These are phyloP conservation scores for Vultur gryphus DNA, from an alignment of 2,797 vertebrate species.

Conservation along the genomic window DNA sequence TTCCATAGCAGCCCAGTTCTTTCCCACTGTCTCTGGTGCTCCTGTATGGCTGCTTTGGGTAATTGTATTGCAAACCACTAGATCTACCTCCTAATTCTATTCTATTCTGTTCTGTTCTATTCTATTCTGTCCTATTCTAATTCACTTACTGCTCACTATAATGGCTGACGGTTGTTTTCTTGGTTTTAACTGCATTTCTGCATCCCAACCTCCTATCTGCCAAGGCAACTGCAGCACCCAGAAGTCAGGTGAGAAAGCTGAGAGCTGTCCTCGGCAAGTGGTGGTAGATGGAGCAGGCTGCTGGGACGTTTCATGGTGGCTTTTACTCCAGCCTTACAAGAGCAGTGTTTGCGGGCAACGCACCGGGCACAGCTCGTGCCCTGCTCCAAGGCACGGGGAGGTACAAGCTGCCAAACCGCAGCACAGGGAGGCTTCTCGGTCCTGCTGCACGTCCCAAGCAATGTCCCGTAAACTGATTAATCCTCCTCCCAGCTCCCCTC, in stretches of 20 bases:
- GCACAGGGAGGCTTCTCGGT: not conserved
- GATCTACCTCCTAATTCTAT: not conserved
- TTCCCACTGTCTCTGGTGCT: not conserved
- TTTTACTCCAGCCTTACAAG: not conserved
- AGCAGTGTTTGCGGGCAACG: accelerated
- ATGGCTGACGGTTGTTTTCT: not conserved
- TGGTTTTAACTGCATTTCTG: not conserved
- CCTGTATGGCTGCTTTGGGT: not conserved
- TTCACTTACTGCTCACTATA: accelerated
- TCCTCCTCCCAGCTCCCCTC: not conserved
- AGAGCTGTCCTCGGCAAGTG: not conserved
- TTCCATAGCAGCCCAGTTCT: not conserved
- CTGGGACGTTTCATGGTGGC: accelerated
- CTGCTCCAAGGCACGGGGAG: not conserved
- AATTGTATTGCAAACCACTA: not conserved
- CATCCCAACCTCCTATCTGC: not conserved
- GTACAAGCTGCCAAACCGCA: not conserved
- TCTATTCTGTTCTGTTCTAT: not conserved
- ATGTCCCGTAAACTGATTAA: not conserved
- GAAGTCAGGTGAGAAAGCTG: not conserved
- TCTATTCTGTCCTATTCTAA: not conserved
- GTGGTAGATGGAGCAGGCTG: not conserved
- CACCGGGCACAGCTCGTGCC: accelerated
- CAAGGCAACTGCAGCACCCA: not conserved
- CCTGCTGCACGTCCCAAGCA: not conserved